Percentiles rank a stretch among this genome's conserved stretches.
phyloP scores from a whole-genome alignment of 2,797 vertebrate species.

The Parambassis ranga region DNA sequence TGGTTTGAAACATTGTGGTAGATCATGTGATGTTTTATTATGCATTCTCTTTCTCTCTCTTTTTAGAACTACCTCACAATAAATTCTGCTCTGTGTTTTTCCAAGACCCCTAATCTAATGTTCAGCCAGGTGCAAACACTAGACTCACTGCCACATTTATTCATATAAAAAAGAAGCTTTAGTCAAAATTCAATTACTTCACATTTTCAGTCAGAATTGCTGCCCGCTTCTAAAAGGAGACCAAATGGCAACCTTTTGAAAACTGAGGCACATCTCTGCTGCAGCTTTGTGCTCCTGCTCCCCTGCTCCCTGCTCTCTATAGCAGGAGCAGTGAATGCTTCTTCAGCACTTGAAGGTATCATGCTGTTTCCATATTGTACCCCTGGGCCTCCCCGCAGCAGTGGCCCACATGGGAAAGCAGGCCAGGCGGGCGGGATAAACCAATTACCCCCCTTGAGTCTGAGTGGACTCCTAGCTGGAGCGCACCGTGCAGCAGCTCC shows the following conservation, averaged over 20 bases:
- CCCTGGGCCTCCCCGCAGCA: slow-evolving; percentile 78
- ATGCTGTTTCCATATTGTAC: slow-evolving; percentile 81
- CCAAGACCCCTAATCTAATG: not conserved
- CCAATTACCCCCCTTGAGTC: slow-evolving; percentile 80
- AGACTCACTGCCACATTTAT: slow-evolving; percentile 25
- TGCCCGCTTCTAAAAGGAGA: slow-evolving; percentile 34
- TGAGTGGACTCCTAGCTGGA: slow-evolving; percentile 74
- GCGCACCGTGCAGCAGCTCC: slow-evolving; percentile 45
- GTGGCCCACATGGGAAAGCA: slow-evolving; percentile 83
- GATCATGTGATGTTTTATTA: too few species aligned
- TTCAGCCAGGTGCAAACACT: slow-evolving; percentile 37
- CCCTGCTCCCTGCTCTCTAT: slow-evolving; percentile 43
- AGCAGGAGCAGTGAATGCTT: slow-evolving; percentile 60
- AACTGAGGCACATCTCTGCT: slow-evolving; percentile 43
- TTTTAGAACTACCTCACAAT: too few species aligned
- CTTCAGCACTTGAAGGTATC: slow-evolving; percentile 62
- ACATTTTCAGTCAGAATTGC: slow-evolving; percentile 42
- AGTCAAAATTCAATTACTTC: slow-evolving; percentile 66
- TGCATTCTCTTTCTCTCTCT: too few species aligned
- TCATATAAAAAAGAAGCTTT: slow-evolving; percentile 25
- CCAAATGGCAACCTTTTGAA: slow-evolving; percentile 58
- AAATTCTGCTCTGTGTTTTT: not conserved
- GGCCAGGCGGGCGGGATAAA: slow-evolving; percentile 74
- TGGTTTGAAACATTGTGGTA: too few species aligned
- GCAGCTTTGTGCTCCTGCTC: slow-evolving; percentile 63